Conservation (phyloP, 1,140 invertebrate genomes). For the Dreissena rostriformis region DNA sequence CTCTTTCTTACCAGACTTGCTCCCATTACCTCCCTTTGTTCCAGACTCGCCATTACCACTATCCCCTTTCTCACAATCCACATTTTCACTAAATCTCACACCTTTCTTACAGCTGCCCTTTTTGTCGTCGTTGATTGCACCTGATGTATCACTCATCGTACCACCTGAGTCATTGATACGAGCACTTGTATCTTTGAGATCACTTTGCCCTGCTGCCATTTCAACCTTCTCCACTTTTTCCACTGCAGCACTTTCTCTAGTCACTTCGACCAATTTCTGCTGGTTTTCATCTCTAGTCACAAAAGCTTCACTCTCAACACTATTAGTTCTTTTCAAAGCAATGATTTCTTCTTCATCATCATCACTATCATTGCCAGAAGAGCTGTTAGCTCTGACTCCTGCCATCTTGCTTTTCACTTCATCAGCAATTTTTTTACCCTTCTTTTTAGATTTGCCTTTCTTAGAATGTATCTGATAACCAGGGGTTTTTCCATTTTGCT, state of each 20-base stretch:
- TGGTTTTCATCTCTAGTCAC: slow-evolving; percentile 29
- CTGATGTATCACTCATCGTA: slow-evolving; percentile 6
- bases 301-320: slow-evolving; percentile 17
- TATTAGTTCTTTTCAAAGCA: slow-evolving; percentile 38
- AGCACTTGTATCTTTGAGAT: slow-evolving; percentile 34
- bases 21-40: slow-evolving; percentile 49
- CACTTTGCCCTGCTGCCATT: slow-evolving; percentile 1
- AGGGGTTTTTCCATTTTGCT: slow-evolving; percentile 37
- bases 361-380: slow-evolving; percentile 63
- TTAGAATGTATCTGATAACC: slow-evolving; percentile 55
- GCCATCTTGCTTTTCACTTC: slow-evolving; percentile 54
- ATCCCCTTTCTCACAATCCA: slow-evolving; percentile 16
- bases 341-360: slow-evolving; percentile 61
- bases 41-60: neutral
- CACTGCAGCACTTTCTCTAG: slow-evolving; percentile 1
- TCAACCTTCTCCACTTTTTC: neutral
- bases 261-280: slow-evolving; percentile 35
- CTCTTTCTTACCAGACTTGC: neutral
- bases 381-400: slow-evolving; percentile 38
- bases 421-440: slow-evolving; percentile 24
- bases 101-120: slow-evolving; percentile 18
- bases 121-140: slow-evolving; percentile 39
- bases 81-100: slow-evolving; percentile 35
- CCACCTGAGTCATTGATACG: slow-evolving; percentile 24
- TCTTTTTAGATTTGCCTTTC: slow-evolving; percentile 5